Evolutionary conservation across 2,797 vertebrate genomes (phyloP).

Genomic region (Acrocephalus scirpaceus): DNA sequence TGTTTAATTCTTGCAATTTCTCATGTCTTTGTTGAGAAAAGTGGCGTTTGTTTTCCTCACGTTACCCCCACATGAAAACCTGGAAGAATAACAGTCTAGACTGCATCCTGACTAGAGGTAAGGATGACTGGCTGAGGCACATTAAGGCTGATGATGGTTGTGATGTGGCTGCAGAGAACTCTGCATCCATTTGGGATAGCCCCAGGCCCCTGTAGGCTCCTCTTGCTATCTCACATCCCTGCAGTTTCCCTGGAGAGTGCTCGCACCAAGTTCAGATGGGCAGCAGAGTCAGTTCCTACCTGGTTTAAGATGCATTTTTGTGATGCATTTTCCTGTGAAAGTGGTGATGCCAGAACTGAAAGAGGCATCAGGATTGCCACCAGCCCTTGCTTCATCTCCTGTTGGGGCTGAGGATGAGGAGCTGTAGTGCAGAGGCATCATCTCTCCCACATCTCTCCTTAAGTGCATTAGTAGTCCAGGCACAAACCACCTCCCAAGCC

Average conservation of each 20-base stretch:
- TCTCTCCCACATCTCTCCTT: accelerated
- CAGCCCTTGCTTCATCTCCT: background rate
- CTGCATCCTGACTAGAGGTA: background rate
- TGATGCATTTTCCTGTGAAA: background rate
- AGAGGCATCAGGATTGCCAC: background rate
- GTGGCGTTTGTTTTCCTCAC: background rate
- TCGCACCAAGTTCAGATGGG: background rate
- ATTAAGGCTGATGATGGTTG: background rate
- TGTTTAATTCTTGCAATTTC: background rate
- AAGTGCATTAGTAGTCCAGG: too few relatives aligned
- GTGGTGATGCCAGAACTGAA: background rate
- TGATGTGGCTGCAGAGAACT: background rate
- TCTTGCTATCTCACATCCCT: background rate
- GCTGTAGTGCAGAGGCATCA: background rate
- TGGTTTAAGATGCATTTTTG: background rate
- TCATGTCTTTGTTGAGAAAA: background rate
- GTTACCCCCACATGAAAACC: background rate
- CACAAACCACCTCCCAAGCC: background rate
- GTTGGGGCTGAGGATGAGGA: background rate
- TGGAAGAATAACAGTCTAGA: background rate
- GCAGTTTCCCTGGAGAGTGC: background rate
- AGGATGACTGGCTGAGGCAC: background rate
- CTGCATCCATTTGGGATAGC: background rate
- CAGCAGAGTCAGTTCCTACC: background rate
- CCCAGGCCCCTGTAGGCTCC: background rate